These are phyloP conservation scores for Nomada flava DNA, from an alignment of 2,888 invertebrate species.

Conservation along the genomic window DNA sequence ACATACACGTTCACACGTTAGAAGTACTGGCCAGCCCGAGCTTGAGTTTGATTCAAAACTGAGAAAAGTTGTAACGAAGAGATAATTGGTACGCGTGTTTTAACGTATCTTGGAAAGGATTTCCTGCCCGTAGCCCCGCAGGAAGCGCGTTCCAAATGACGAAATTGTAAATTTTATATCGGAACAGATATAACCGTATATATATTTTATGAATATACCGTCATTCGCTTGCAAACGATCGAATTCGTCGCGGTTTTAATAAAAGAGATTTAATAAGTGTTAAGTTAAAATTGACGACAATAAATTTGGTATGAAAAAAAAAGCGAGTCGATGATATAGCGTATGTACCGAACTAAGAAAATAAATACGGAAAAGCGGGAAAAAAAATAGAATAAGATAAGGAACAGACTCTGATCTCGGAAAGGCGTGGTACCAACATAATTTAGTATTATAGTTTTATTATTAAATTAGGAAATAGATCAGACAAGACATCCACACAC, in stretches of 20 bases:
- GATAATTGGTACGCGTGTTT: constrained; percentile 60
- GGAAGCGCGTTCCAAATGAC: constrained; percentile 47
- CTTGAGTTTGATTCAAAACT: constrained; percentile 75
- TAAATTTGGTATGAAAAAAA: constrained; percentile 67
- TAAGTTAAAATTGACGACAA: constrained; percentile 74
- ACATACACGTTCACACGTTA: constrained; percentile 53
- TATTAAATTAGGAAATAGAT: constrained; percentile 81
- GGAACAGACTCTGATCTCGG: constrained; percentile 76
- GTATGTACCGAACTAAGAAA: constrained; percentile 48
- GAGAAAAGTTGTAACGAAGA: constrained; percentile 52
- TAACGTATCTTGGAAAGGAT: constrained; percentile 51
- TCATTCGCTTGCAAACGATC: constrained; percentile 55
- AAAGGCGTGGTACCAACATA: constrained; percentile 79
- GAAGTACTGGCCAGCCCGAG: constrained; percentile 78
- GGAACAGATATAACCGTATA: constrained; percentile 63
- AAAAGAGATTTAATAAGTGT: constrained; percentile 63
- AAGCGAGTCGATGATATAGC: constrained; percentile 42
- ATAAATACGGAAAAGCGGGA: constrained; percentile 11
- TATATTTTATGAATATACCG: constrained; percentile 68
- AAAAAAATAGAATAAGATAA: constrained; percentile 34
- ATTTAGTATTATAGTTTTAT: constrained; percentile 83
- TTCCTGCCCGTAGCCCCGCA: constrained; percentile 29
- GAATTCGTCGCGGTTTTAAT: constrained; percentile 64
- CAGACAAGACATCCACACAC: constrained; percentile 81
- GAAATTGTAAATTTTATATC: constrained; percentile 70